Conservation (phyloP, 2,888 invertebrate genomes). For the Cryptocephalus primarius region DNA sequence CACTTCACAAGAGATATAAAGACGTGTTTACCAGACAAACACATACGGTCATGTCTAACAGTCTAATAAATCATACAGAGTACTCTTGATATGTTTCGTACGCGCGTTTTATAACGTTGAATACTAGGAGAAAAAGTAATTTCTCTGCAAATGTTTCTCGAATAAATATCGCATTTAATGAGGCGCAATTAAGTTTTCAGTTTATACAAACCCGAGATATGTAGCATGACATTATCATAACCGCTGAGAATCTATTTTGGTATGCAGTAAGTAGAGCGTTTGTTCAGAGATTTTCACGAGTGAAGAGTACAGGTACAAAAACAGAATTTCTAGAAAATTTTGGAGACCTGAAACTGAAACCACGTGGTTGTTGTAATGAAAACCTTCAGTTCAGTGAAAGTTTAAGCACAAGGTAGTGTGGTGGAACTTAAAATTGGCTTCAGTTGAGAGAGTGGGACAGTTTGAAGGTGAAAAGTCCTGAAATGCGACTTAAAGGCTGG, state of each 20-base stretch:
- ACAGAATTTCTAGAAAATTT: no score
- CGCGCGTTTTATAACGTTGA: neutral
- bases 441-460: no score
- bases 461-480: no score
- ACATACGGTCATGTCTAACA: conserved; percentile 5
- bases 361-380: no score
- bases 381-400: no score
- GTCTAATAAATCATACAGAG: conserved; percentile 7
- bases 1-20: neutral
- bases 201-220: conserved; percentile 13
- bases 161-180: conserved; percentile 12
- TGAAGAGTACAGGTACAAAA: no score
- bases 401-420: no score
- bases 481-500: no score
- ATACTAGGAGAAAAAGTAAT: conserved; percentile 6
- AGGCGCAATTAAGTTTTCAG: conserved; percentile 15
- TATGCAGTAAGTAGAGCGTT: neutral
- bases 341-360: no score
- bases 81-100: conserved; percentile 6
- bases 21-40: conserved; percentile 5
- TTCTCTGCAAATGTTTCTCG: conserved; percentile 9
- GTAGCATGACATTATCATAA: conserved; percentile 15
- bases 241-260: conserved; percentile 13
- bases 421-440: no score
- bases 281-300: neutral